Evolutionary conservation across 1,140 invertebrate species (phyloP).

Genomic region (Meloidogyne hapla): DNA sequence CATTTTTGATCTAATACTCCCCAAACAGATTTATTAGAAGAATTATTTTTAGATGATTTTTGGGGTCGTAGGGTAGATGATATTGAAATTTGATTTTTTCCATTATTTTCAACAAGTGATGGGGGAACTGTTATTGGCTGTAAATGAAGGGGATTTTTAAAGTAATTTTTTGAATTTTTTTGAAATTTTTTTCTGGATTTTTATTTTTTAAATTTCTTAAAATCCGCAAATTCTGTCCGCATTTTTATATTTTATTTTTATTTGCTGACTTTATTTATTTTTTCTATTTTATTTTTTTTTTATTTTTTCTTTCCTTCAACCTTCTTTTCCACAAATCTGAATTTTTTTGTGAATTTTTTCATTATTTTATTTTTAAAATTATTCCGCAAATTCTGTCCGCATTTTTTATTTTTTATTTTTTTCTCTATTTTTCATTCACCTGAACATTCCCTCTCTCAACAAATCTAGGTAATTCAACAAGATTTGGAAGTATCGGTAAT

Average conservation of each 20-base stretch:
- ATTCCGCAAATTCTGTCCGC: no score
- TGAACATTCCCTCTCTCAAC: conserved; percentile 21
- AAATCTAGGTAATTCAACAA: conserved; percentile 21
- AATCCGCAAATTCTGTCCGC: no score
- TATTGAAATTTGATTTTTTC: neutral
- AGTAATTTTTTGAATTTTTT: neutral
- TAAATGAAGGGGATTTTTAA: neutral
- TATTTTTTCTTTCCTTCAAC: no score
- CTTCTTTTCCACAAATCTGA: no score
- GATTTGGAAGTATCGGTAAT: conserved; percentile 14
- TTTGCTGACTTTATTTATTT: no score
- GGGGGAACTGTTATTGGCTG: conserved; percentile 23
- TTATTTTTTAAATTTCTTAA: no score
- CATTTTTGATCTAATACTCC: neutral
- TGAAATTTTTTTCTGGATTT: no score
- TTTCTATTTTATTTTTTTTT: no score
- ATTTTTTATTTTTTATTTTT: no score
- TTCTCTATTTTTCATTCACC: neutral
- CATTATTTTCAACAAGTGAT: conserved; percentile 14
- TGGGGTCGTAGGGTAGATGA: neutral
- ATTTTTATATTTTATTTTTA: no score
- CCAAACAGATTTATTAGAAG: conserved; percentile 15
- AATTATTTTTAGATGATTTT: neutral
- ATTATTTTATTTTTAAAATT: no score
- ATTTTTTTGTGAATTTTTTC: no score